Evolutionary conservation across 2,113 vertebrate species (phyloP).

Genomic region (Tetrax tetrax): DNA sequence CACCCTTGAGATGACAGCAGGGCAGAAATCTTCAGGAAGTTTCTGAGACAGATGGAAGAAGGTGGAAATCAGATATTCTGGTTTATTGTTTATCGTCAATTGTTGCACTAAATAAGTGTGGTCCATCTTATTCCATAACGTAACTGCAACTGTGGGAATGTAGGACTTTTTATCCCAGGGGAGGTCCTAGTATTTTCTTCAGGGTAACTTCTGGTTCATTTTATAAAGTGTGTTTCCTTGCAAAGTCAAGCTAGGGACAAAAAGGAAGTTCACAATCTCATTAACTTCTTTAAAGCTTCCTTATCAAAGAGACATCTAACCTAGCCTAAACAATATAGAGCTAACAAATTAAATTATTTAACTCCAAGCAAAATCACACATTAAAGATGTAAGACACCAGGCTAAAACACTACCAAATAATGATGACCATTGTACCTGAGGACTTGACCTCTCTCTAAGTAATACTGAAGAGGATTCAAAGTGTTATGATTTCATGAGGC

Average conservation of each 20-base stretch:
- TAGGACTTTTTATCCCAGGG: neutral
- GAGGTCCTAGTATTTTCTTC: neutral
- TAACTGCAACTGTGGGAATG: neutral
- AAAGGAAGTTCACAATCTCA: neutral
- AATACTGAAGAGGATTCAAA: neutral
- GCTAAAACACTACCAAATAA: neutral
- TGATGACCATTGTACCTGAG: neutral
- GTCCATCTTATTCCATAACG: neutral
- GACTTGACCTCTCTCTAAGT: neutral
- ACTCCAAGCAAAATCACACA: neutral
- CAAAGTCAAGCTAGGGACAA: neutral
- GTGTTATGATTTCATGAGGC: rapidly evolving
- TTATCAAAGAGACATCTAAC: neutral
- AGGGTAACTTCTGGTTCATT: neutral
- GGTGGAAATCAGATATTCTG: neutral
- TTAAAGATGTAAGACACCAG: neutral
- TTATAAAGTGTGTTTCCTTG: neutral
- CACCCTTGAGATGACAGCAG: neutral
- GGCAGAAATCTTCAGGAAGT: neutral
- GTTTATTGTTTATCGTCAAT: neutral
- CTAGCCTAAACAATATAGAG: neutral
- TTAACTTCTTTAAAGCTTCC: neutral
- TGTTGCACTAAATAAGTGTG: neutral
- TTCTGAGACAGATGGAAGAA: neutral
- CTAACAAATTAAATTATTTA: neutral